Base-by-base conservation (phyloP, 1,140 invertebrate species). In the Sycobia sp. region DNA sequence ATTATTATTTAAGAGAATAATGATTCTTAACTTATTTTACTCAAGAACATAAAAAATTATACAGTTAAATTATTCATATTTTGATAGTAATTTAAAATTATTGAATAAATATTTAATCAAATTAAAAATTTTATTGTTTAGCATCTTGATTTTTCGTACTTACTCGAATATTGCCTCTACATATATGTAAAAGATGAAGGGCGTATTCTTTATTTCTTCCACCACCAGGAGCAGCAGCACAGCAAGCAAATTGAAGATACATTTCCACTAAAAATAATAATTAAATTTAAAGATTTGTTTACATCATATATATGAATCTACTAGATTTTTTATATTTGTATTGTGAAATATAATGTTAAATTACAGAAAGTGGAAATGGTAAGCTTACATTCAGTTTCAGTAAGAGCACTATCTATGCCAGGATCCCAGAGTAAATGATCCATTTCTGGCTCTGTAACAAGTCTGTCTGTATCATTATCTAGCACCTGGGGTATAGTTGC, bases 151-250 rank as follows among this genome's bases (percentile, higher is more conserved):
- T 32, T 32, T 32, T 32, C 11, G 29, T 32, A 80, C 83, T 83
- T 81, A 95, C 92, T 72, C 92, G 88, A 66, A 96, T 89, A 80
- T 96, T 91, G 63, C 95, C 95, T 62, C 89, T 86, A 71, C 89
- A 91, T 79, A 94, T 87, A 67, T 93, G 89, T 62, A 99, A 82
- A 41, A 97, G 84, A 78, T 97, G 93, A 66, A 98, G 86, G 62
- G 96, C 96, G 74, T 94, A 93, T 81, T 99, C 96, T 73, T 95
- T 93, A 79, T 97, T 96, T 74, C 92, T 89, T 59, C 94, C 95
- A 67, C 92, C 93, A 57, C 93, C 91, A 29, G 92, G 92, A 67
- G 95, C 89, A 59, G 92, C 92, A 53, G 93, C 91, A 75, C 93
- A 95, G 84, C 93, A 95, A 22, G 95, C 93, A 74, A 98, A 90